Base-by-base conservation (phyloP, 2,888 invertebrate genomes). In the Mellilla xanthometata region DNA sequence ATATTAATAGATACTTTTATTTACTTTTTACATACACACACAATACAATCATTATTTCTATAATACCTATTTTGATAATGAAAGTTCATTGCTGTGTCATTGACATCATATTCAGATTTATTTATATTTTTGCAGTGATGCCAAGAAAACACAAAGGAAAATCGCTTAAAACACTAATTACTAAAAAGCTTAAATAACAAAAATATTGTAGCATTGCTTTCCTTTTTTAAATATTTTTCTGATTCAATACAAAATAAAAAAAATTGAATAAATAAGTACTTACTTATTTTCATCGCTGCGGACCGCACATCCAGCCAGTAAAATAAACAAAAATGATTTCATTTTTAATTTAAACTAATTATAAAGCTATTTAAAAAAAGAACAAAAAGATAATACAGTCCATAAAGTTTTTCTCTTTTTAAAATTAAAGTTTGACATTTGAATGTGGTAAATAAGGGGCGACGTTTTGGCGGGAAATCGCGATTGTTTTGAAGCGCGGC, bases 231-330 rank as follows among this genome's bases (percentile, higher is more conserved):
- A n/a, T n/a, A n/a, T n/a, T n/a, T n/a, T n/a, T n/a, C n/a, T n/a
- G n/a, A n/a, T n/a, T n/a, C n/a, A n/a, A n/a, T n/a, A 28, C 11
- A 28, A 28, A 28, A 11, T 23, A 23, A 23, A 3, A 15, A 15
- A 3, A 15, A 15, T 15, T 3, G 15, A n/a, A 19, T 26, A 24
- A 11, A 24, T 26, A 12, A 12, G 2, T 26, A 12, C 74, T 68
- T 65, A 85, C 84, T 77, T 76, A 19, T 72, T 66, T 50, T 77
- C 75, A 57, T 82, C 79, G 54, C 81, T 77, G 45, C 66, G 75
- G n/a, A 76, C 83, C 39, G 79, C 75, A 58, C 66, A 80, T 42
- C 73, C 73, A 60, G 72, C 72, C 60, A 85, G 65, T 59, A 82
- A 49, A 23, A 81, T 52, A 52, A 80, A 66, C 47, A 75, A 48